Base-by-base conservation (phyloP, 64 coral and sea anemone genomes). In the Pocillopora damicornis region DNA sequence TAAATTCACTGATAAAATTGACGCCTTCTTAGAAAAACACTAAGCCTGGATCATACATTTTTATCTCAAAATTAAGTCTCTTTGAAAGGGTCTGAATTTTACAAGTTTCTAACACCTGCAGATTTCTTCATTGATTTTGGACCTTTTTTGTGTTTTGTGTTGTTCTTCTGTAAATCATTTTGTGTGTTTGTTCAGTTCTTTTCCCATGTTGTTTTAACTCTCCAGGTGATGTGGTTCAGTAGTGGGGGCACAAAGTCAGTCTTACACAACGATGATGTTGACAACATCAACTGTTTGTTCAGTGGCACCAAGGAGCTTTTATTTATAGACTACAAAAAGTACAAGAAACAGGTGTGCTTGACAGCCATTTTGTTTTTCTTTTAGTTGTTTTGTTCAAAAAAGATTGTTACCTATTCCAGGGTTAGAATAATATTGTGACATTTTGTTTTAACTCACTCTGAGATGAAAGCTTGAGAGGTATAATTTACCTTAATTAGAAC, bases 181-280 rank as follows among this genome's bases (percentile, higher is more conserved):
- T 56, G 18, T 7, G 10, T 79, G 34, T 23, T 42, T 18, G 12
- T 78, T 9, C 57, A 15, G 2, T 18, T 13, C 15, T 75, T 57
- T 56, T 61, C 58, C 4, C 63, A 76, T 66, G 57, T 26, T 64
- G 9, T 60, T 89, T 63, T 80, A 51, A 15, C 10, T 37, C 65
- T 35, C 38, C 34, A 98, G 96, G 93, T 95, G 5, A 98, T 98
- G 88, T 98, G 96, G 96, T 98, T 98, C 58, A 98, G 96, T 45
- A 98, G 96, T 88, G 97, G 97, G 77, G 97, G 97, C 25, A 99
- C 97, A 26, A 99, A 99, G 75, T 99, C 97, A 36, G 97, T 99
- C 56, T 87, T 99, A 79, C 97, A 99, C 81, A 95, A 99, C 76
- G 97, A 99, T 86, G 97, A 99, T 68, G 97, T 99, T 51, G 93